Base-by-base conservation (phyloP, 2,113 vertebrate species). In the Gambusia affinis region DNA sequence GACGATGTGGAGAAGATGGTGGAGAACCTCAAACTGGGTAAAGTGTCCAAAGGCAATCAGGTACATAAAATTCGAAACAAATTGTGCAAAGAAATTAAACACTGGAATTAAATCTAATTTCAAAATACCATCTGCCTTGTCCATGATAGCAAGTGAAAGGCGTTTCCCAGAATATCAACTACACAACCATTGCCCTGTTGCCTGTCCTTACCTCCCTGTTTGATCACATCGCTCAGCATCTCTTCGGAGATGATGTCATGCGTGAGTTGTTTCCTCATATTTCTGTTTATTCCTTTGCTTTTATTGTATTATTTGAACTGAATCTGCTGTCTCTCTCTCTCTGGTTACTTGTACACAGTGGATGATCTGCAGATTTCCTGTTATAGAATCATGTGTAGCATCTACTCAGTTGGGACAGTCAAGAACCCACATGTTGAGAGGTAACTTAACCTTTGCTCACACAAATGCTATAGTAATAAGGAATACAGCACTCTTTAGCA, bases 1-100 rank as follows among this genome's bases (percentile, higher is more conserved):
- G 97, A 98, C 82, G 97, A 98, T 86, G 97, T 98, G 0, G 97
- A 98, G 88, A 98, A 98, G 92, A 96, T 96, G 95, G 97, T 97
- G 47, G 97, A 98, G 89, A 97, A 98, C 88, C 94, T 98, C 24
- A 95, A 96, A 78, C 94, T 98, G 3, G 97, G 97, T 29, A 97
- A 97, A 94, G 96, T 97, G 72, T 96, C 97, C 0, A 96, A 95
- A 0, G 95, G 95, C 44, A 96, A 96, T 24, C 97, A 97, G 90
- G 94, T 94, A 42, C 8, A 15, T 0, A 29, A 17, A 24, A 12
- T 70, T n/a, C 67, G 3, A 47, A 35, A 71, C 7, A 11, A 12
- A 1, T 8, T 6, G 28, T 47, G 4, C n/a, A 70, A 73, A 61
- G 24, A 39, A 15, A 51, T 67, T 68, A 72, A 81, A 71, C 19